Evolutionary conservation across 2,888 invertebrate genomes (phyloP), one percentile per base, ranked within the genome.

Genomic region (Gastracanthus pulcherrimus): DNA sequence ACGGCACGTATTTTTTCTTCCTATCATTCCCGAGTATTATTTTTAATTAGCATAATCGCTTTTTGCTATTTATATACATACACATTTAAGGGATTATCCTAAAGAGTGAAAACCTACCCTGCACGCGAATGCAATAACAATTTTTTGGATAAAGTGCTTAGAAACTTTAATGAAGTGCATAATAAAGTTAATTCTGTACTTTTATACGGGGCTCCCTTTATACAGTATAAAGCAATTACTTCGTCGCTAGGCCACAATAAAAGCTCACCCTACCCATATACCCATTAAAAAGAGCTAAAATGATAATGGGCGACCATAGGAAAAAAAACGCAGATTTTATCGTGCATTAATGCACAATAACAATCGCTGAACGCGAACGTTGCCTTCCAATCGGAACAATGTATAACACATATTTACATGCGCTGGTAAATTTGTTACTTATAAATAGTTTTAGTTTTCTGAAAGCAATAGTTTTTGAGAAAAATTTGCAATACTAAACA

Each of bases 111-210:
- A n/a, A n/a, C 23, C 23, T 9, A n/a, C 31, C 34, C 11, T 5
- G 26, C 38, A 41, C 26, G 38, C 71, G 29, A 45, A 58, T 26
- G 31, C n/a, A 3, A 26, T 45, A 74, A 74, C 16, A 74, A 74
- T 51, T 76, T 76, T 76, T 76, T 31, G 45, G 74, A 51, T 55
- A 66, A 76, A 76, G 66, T 31, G 66, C 76, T 66, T 76, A 66
- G 55, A 66, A 55, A 76, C 66, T 55, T 55, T 76, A 66, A 76
- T 76, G 76, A 76, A 76, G 66, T 38, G 55, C 26, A 55, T 66
- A 66, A 66, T 76, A 69, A 70, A 77, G 66, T 72, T 72, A 55
- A 66, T 72, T 45, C 66, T 9, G n/a, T 67, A 45, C 64, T 72
- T 77, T 38, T 7, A 29, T n/a, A 7, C 29, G 34, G 9, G 41